Evolutionary conservation across 2,113 vertebrate species (phyloP).

Genomic region (Herpetotheres cachinnans): DNA sequence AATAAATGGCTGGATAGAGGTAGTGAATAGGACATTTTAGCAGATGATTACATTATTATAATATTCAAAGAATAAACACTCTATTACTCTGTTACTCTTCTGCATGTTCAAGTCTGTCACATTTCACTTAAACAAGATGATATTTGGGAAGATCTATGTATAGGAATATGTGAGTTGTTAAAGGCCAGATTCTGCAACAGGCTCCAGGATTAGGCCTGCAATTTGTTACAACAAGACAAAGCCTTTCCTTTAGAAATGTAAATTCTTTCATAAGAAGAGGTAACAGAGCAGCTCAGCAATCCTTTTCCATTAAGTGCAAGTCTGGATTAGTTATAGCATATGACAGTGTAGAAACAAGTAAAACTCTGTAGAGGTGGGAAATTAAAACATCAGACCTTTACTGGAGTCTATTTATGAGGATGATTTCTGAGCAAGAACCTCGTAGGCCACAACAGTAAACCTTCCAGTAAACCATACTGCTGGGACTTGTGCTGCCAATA

Average conservation of each 20-base stretch:
- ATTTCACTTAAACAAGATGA: background rate
- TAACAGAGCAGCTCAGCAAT: background rate
- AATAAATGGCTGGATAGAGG: background rate
- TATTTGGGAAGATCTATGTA: background rate
- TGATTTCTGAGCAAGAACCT: background rate
- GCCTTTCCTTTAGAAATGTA: background rate
- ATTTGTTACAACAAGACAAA: background rate
- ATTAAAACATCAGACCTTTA: conserved; percentile 7
- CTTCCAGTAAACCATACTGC: background rate
- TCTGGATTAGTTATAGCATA: background rate
- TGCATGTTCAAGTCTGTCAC: background rate
- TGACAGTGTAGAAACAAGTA: background rate
- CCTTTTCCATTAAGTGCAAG: background rate
- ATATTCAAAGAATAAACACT: background rate
- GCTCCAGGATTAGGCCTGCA: background rate
- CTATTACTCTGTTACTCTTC: background rate
- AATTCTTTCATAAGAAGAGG: background rate
- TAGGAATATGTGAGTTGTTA: background rate
- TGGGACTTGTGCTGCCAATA: background rate
- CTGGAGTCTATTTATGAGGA: conserved; percentile 15
- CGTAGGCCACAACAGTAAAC: background rate
- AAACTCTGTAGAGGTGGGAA: background rate
- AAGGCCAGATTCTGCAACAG: background rate
- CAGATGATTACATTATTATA: background rate
- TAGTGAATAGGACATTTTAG: background rate